A percentile compares a stretch with the other conserved stretches of the same genome.
Evolutionary conservation across 2,797 vertebrate genomes (phyloP).

Genomic region (Neosalanx taihuensis): DNA sequence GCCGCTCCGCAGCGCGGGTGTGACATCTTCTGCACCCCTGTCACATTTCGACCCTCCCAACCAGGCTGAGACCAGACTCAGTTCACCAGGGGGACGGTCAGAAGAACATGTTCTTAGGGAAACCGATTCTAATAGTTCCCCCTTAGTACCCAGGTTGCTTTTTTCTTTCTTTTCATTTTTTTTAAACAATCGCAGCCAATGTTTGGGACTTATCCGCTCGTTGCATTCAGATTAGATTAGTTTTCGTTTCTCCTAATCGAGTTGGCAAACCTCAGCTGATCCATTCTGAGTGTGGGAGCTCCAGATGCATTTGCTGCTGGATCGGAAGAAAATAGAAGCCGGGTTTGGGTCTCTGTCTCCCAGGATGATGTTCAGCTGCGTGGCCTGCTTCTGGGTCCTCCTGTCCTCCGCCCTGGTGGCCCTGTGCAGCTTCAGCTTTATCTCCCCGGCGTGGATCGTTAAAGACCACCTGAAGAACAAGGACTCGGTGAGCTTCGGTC

Average conservation of each 20-base stretch:
- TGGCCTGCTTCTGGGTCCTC: constrained; percentile 89
- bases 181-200: constrained; percentile 10
- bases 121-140: background rate
- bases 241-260: constrained; percentile 43
- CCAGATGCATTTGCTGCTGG: constrained; percentile 80
- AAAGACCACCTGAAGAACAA: constrained; percentile 72
- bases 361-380: constrained; percentile 86
- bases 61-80: background rate
- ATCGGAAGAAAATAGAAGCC: constrained; percentile 75
- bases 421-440: constrained; percentile 84
- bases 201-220: constrained; percentile 5
- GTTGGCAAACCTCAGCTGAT: constrained; percentile 50
- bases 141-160: constrained; percentile 3
- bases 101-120: background rate
- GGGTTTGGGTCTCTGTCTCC: constrained; percentile 70
- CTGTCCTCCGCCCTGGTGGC: constrained; percentile 84
- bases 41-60: constrained; percentile 37
- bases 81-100: constrained; percentile 14
- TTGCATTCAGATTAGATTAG: constrained; percentile 20
- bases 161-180: background rate
- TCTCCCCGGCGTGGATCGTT: constrained; percentile 86
- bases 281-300: constrained; percentile 61
- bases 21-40: constrained; percentile 47
- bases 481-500: constrained; percentile 82
- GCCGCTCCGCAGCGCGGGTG: constrained; percentile 56